phyloP scores from a whole-genome alignment of 2,113 vertebrate species.

The Cichladusa arquata region DNA sequence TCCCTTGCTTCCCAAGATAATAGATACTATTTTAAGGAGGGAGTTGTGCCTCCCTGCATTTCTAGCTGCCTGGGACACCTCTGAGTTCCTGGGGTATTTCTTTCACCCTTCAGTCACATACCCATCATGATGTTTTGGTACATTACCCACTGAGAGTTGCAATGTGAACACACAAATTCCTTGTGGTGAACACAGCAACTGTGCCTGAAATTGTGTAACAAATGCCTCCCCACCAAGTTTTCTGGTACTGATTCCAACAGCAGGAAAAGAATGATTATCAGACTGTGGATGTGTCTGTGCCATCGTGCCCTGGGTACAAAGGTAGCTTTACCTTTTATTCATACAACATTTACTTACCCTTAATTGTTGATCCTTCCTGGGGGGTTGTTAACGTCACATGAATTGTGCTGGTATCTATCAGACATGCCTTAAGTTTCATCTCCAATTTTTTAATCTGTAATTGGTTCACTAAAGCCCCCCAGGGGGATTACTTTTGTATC shows the following conservation, averaged over 20 bases:
- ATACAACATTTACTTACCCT: neutral
- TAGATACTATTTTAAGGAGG: neutral
- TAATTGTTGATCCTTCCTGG: neutral
- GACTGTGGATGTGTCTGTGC: neutral
- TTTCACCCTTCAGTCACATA: neutral
- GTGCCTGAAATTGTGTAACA: accelerated
- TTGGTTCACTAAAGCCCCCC: neutral
- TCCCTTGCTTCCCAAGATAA: neutral
- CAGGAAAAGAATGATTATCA: neutral
- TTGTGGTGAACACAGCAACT: neutral
- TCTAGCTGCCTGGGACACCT: neutral
- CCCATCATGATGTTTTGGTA: neutral
- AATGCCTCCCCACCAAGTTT: neutral
- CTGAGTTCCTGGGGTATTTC: neutral
- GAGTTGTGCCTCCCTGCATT: neutral
- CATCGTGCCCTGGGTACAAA: neutral
- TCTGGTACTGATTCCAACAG: neutral
- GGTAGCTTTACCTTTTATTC: neutral
- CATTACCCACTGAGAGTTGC: neutral
- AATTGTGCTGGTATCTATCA: neutral
- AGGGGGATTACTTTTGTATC: neutral
- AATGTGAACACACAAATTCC: neutral
- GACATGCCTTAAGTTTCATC: neutral
- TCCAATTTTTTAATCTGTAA: neutral
- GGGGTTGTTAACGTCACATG: neutral